Evolutionary conservation across 2,113 vertebrate species (phyloP).

Genomic region (Oxyruncus cristatus): DNA sequence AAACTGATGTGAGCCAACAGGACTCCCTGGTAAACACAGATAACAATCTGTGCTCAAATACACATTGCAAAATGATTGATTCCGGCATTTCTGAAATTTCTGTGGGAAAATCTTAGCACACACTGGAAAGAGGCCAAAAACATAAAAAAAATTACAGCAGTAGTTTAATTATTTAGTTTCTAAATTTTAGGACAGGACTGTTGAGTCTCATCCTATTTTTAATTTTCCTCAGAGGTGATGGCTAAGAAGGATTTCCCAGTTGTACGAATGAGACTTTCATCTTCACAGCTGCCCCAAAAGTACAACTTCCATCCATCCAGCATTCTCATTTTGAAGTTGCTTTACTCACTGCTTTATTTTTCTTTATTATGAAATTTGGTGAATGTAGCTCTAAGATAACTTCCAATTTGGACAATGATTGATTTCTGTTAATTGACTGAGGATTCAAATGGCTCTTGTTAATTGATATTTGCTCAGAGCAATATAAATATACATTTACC

Average conservation of each 20-base stretch:
- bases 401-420: neutral
- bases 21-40: neutral
- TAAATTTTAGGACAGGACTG: neutral
- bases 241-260: neutral
- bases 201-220: neutral
- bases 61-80: neutral
- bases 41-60: neutral
- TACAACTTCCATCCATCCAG: neutral
- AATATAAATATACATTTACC: neutral
- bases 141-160: neutral
- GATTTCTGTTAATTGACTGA: neutral
- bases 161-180: neutral
- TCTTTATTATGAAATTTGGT: neutral
- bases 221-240: neutral
- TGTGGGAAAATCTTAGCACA: neutral
- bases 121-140: neutral
- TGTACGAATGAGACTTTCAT: neutral
- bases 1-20: neutral
- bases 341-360: neutral
- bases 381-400: neutral
- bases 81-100: neutral
- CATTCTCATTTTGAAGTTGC: neutral
- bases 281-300: neutral
- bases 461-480: neutral
- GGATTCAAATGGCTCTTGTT: neutral